Base-by-base conservation (phyloP, 1,140 invertebrate genomes). In the Drosophila sturtevanti region DNA sequence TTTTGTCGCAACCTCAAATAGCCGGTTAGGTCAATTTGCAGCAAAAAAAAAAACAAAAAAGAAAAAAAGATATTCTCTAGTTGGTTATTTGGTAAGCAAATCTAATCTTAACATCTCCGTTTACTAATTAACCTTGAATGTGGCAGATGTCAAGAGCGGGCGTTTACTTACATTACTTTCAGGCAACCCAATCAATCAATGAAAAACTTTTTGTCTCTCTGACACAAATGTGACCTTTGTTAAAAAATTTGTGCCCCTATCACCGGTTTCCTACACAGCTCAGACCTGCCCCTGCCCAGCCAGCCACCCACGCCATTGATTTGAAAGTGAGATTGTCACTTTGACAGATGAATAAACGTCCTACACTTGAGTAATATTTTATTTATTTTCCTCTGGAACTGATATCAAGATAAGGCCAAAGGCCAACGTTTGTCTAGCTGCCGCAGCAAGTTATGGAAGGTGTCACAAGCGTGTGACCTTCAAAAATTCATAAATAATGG, bases 181-280 rank as follows among this genome's bases (percentile, higher is more conserved):
- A 56, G 14, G 14, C 54, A 34, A 34, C 14, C 59, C 72, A 60
- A 77, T 77, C 75, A 77, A 77, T 77, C 75, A 77, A 77, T 77
- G 74, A 62, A 63, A 77, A 74, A 77, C 66, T 77, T 77, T 74
- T 62, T 38, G 27, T 31, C 66, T 61, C 63, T 68, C 48, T 52
- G 65, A 68, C 64, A 72, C 65, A 72, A 72, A 59, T 74, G 66
- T 52, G 67, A 74, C 75, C 75, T 77, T 77, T 77, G 75, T 74
- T 77, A 74, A 71, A 31, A 37, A 77, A 66, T 66, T 70, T 74
- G n/a, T 14, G 54, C 66, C 68, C 74, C 67, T 66, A 48, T 18
- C 2, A 9, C 41, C 41, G 9, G 37, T 38, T 38, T 4, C 37
- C 12, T 38, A n/a, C n/a, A n/a, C n/a, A n/a, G n/a, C n/a, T n/a